Evolutionary conservation across 2,888 invertebrate species (phyloP).

Genomic region (Cerastis rubricosa): DNA sequence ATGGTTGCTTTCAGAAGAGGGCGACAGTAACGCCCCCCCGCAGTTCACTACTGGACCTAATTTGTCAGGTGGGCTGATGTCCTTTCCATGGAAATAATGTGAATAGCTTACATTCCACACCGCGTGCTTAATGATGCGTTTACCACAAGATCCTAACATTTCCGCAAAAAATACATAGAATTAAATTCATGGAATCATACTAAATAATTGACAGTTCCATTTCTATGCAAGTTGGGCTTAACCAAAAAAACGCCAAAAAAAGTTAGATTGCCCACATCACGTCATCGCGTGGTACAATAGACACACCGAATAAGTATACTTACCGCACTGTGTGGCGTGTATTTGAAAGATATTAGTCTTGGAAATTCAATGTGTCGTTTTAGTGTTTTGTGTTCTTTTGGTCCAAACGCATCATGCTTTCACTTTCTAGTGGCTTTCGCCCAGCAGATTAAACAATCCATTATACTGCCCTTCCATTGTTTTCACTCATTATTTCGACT

Average conservation of each 20-base stretch:
- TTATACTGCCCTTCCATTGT: slow-evolving; percentile 23
- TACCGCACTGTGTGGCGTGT: too few relatives aligned
- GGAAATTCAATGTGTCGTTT: neutral
- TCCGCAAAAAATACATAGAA: neutral
- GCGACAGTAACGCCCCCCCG: slow-evolving; percentile 23
- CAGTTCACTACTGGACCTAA: slow-evolving; percentile 37
- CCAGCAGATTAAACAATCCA: slow-evolving; percentile 52
- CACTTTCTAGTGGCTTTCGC: neutral
- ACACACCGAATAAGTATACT: neutral
- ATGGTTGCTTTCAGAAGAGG: slow-evolving; percentile 63
- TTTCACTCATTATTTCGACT: slow-evolving; percentile 13
- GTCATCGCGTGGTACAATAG: neutral
- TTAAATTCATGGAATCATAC: neutral
- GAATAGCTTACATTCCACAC: slow-evolving; percentile 45
- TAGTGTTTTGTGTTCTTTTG: slow-evolving; percentile 24
- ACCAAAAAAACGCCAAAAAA: neutral
- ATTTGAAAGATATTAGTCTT: neutral
- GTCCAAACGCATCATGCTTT: slow-evolving; percentile 43
- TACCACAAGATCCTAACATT: slow-evolving; percentile 17
- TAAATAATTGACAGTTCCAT: neutral
- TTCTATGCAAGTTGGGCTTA: neutral
- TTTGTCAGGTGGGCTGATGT: slow-evolving; percentile 58
- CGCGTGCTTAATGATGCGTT: slow-evolving; percentile 45
- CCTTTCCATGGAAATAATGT: slow-evolving; percentile 16
- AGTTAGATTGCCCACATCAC: neutral